Percentiles rank a stretch among this genome's conserved stretches.
phyloP scores from a whole-genome alignment of 2,797 vertebrate species.

The Chrysocyon brachyurus region DNA sequence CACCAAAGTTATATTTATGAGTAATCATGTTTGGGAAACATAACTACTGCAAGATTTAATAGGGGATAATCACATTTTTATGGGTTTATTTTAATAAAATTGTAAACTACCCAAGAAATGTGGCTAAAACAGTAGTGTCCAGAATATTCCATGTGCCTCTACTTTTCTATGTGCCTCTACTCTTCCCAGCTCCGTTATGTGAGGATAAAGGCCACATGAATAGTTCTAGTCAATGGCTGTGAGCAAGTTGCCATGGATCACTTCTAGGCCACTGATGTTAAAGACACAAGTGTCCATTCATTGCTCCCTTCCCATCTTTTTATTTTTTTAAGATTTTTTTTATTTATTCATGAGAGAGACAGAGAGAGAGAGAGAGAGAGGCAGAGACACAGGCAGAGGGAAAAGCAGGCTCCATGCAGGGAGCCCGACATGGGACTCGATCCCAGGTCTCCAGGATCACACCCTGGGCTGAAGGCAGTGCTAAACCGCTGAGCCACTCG shows the following conservation, averaged over 20 bases:
- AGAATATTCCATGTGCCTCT: fast-evolving
- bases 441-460: too few species aligned
- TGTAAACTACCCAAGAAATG: not conserved
- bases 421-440: too few species aligned
- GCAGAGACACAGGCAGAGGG: too few species aligned
- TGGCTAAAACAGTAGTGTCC: not conserved
- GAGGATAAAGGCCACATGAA: not conserved
- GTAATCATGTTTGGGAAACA: not conserved
- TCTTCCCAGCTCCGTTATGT: not conserved
- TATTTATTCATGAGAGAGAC: too few species aligned
- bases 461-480: too few species aligned
- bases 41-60: not conserved
- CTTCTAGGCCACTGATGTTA: fast-evolving
- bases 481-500: too few species aligned
- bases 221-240: fast-evolving
- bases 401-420: too few species aligned
- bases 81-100: not conserved
- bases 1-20: not conserved
- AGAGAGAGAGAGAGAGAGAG: too few species aligned
- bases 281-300: not conserved
- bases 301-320: not conserved
- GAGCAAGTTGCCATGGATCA: too few species aligned
- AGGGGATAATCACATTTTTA: not conserved
- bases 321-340: too few species aligned
- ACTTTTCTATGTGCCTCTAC: fast-evolving